A percentile compares a stretch with the other conserved stretches of the same genome.
Conservation (phyloP, 2,888 invertebrate species). For the Labia minor region DNA sequence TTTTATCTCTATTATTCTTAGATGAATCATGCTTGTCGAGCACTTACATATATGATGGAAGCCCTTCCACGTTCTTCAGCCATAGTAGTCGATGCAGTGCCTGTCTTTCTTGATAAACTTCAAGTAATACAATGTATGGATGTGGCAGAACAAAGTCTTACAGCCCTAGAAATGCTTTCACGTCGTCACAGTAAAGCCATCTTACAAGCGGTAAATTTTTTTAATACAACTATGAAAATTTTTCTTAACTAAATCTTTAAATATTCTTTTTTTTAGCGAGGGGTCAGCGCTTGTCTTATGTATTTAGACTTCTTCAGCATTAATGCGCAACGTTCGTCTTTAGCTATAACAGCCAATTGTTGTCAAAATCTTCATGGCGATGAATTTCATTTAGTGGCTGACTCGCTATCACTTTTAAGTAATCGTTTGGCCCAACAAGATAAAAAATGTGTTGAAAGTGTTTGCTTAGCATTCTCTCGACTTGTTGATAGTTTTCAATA, state of each 20-base stretch:
- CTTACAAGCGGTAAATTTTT: constrained; percentile 68
- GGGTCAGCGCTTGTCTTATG: constrained; percentile 90
- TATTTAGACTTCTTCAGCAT: constrained; percentile 98
- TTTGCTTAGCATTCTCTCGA: constrained; percentile 91
- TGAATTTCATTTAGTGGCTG: constrained; percentile 86
- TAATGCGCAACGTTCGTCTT: constrained; percentile 90
- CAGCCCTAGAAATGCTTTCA: constrained; percentile 94
- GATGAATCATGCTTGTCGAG: constrained; percentile 98
- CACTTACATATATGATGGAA: constrained; percentile 98
- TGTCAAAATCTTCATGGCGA: constrained; percentile 87
- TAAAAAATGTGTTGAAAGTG: constrained; percentile 95
- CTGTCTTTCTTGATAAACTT: constrained; percentile 90
- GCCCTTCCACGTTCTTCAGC: constrained; percentile 92
- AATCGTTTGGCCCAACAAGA: constrained; percentile 55
- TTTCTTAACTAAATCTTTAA: neutral
- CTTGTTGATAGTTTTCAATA: constrained; percentile 93
- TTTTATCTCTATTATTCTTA: constrained; percentile 32
- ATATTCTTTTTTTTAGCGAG: constrained; percentile 49
- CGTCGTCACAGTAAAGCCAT: constrained; percentile 94
- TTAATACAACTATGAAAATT: neutral
- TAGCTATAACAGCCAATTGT: constrained; percentile 95
- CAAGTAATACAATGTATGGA: constrained; percentile 99
- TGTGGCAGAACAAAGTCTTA: constrained; percentile 96
- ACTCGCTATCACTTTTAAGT: constrained; percentile 77
- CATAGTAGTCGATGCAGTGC: constrained; percentile 93